Base-by-base conservation (phyloP, 2,113 vertebrate genomes). In the Stigmatopora nigra region DNA sequence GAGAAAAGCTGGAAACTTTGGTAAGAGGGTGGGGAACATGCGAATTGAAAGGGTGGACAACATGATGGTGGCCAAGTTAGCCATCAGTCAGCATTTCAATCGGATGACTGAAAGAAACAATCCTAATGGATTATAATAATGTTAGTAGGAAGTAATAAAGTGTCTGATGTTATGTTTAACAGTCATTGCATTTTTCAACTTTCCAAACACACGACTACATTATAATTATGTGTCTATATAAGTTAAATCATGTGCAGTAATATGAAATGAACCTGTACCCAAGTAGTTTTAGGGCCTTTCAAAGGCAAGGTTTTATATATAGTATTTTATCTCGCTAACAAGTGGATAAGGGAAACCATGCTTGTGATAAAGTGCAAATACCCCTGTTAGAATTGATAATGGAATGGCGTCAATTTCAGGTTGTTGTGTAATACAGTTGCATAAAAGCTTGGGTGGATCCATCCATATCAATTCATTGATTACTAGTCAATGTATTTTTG, bases 1-100 rank as follows among this genome's bases (percentile, higher is more conserved):
- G 82, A 82, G 73, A 84, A 80, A 77, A 87, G 72, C 72, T 71
- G 60, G 77, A 74, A 64, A 82, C 82, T 84, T 82, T 85, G 82
- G 82, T 86, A 65, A 76, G 59, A 69, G 63, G 56, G 7, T n/a
- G 35, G 58, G 86, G 89, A 41, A 41, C 88, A 90, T 88, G 93
- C 93, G 80, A 80, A 78, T 84, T 61, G n/a, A 82, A 74, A n/a
- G 17, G 58, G 11, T 5, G 12, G 19, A 44, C 6, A 3, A 16
- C 11, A 14, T 56, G 53, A 53, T 60, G 36, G 17, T 17, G 15
- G 41, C 19, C 12, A n/a, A n/a, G n/a, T n/a, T 45, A 60, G 38
- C 58, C 10, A 17, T 53, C 52, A 7, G 7, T 51, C 72, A 70
- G 70, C 53, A 67, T 63, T 69, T 22, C 70, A 76, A 73, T 13